phyloP scores from a whole-genome alignment of 2,113 vertebrate genomes.

The Chionomys nivalis region DNA sequence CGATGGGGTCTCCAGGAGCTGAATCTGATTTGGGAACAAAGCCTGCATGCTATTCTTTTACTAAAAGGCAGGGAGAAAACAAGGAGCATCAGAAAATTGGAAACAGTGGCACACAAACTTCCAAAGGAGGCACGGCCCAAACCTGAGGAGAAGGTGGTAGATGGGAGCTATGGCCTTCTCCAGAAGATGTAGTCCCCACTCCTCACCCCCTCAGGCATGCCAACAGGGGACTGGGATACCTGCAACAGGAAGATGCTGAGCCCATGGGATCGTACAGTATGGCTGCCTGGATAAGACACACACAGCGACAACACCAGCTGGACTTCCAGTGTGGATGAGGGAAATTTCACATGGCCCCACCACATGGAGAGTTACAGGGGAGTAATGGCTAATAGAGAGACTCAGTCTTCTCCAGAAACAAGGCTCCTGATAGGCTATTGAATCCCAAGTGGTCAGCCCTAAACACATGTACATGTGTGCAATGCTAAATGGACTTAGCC shows the following conservation, averaged over 20 bases:
- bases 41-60: too few species aligned
- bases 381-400: not conserved
- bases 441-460: not conserved
- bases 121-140: too few species aligned
- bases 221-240: not conserved
- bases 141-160: accelerated
- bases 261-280: not conserved
- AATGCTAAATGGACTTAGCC: not conserved
- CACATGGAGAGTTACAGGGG: not conserved
- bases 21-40: not conserved
- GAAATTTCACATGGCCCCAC: not conserved
- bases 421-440: not conserved
- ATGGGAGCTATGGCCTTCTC: accelerated
- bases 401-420: not conserved
- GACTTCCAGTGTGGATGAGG: not conserved
- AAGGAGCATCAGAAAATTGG: not conserved
- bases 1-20: not conserved
- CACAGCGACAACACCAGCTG: too few species aligned
- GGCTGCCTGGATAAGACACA: not conserved
- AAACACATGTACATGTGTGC: not conserved
- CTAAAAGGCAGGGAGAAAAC: not conserved
- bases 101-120: not conserved
- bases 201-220: not conserved
- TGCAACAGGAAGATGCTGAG: not conserved
- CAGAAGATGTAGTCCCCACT: not conserved